Percentiles rank a stretch among this genome's conserved stretches.
phyloP scores from a whole-genome alignment of 2,113 vertebrate species.

The Melospiza melodia region DNA sequence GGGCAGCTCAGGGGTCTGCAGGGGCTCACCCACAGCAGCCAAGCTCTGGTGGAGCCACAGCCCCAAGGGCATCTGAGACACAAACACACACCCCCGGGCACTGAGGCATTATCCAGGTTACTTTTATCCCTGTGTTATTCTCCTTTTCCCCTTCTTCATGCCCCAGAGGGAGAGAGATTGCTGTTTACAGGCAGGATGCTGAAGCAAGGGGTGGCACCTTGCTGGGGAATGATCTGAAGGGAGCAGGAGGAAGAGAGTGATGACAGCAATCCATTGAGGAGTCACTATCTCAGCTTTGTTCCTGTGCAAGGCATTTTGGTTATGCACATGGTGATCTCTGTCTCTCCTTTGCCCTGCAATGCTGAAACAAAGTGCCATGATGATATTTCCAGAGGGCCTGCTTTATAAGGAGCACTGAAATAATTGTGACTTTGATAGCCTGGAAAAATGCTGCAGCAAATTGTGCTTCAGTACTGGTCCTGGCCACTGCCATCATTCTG shows the following conservation, averaged over 20 bases:
- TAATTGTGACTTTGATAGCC: neutral
- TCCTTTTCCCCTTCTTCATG: neutral
- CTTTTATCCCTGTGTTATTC: neutral
- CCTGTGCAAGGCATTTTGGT: neutral
- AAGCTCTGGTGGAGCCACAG: neutral
- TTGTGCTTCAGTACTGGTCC: neutral
- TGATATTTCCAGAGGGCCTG: neutral
- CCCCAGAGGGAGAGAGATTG: neutral
- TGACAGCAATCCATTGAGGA: neutral
- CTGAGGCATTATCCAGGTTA: neutral
- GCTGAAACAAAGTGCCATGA: neutral
- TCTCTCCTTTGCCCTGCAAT: neutral
- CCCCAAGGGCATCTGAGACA: neutral
- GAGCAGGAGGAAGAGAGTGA: neutral
- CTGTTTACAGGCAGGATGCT: neutral
- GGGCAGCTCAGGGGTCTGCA: fast-evolving
- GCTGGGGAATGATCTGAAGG: neutral
- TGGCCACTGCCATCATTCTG: neutral
- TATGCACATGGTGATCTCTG: fast-evolving
- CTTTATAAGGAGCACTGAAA: neutral
- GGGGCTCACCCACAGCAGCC: fast-evolving
- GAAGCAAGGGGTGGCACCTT: neutral
- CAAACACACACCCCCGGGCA: neutral
- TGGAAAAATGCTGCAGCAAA: neutral
- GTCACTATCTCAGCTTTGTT: neutral